A percentile compares a stretch with the other conserved stretches of the same genome.
Evolutionary conservation across 2,797 vertebrate species (phyloP).

Genomic region (Peromyscus melanophrys): DNA sequence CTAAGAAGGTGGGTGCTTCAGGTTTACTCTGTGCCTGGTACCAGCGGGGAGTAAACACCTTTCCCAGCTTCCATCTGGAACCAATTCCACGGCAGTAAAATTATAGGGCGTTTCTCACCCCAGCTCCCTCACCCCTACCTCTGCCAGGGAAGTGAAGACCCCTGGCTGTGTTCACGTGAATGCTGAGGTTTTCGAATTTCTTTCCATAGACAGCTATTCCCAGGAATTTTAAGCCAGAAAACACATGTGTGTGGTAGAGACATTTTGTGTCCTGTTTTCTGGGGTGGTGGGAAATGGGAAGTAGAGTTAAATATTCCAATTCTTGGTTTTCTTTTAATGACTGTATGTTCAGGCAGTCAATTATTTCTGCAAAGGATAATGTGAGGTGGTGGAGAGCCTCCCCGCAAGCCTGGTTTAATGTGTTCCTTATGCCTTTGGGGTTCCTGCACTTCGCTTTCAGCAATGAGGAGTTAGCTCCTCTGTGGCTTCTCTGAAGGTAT

Average conservation of each 20-base stretch:
- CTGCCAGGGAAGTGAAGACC: background rate
- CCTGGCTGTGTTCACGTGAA: background rate
- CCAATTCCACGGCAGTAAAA: slow-evolving; percentile 63
- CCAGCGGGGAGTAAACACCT: slow-evolving; percentile 61
- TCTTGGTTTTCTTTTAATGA: slow-evolving; percentile 67
- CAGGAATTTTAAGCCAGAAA: slow-evolving; percentile 72
- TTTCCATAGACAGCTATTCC: slow-evolving; percentile 32
- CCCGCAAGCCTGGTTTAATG: slow-evolving; percentile 71
- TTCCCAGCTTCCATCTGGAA: slow-evolving; percentile 68
- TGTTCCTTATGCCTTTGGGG: slow-evolving; percentile 67
- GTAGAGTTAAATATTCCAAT: slow-evolving; percentile 28
- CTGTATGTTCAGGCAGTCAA: background rate
- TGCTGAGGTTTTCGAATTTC: slow-evolving; percentile 33
- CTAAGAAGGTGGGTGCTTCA: background rate
- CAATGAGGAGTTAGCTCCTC: slow-evolving; percentile 70
- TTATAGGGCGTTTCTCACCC: slow-evolving; percentile 12
- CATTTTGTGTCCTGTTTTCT: slow-evolving; percentile 2
- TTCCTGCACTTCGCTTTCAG: slow-evolving; percentile 75
- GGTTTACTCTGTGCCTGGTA: slow-evolving; percentile 33
- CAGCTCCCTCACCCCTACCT: background rate
- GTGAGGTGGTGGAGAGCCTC: slow-evolving; percentile 16
- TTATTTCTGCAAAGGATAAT: slow-evolving; percentile 51
- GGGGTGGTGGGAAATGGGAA: slow-evolving; percentile 54
- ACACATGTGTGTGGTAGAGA: slow-evolving; percentile 33
- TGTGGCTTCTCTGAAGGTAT: slow-evolving; percentile 75